These are phyloP conservation scores for Tenthredo scrophulariae DNA, from an alignment of 2,888 invertebrate genomes.

Conservation along the genomic window DNA sequence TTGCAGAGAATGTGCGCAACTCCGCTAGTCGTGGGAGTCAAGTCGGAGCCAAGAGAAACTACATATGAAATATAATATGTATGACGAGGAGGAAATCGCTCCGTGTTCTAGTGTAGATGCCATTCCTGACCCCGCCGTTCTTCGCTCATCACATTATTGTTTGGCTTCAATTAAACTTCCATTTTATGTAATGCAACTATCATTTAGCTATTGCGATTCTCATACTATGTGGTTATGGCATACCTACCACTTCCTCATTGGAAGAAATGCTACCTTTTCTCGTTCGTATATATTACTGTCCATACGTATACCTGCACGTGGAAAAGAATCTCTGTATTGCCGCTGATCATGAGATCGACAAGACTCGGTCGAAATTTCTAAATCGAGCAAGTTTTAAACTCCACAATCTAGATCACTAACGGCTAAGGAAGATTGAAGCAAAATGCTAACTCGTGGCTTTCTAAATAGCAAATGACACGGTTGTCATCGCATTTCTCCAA, in stretches of 20 bases:
- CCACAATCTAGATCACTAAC: conserved; percentile 38
- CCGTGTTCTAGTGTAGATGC: conserved; percentile 64
- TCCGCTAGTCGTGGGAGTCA: conserved; percentile 72
- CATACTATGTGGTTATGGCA: conserved; percentile 42
- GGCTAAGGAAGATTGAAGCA: conserved; percentile 12
- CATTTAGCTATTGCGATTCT: conserved; percentile 67
- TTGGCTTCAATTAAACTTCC: conserved; percentile 76
- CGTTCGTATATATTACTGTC: not conserved
- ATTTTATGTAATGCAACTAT: conserved; percentile 73
- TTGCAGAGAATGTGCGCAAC: conserved; percentile 76
- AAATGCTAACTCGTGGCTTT: conserved; percentile 26
- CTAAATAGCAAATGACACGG: conserved; percentile 50
- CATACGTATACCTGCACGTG: not conserved
- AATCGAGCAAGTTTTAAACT: conserved; percentile 29
- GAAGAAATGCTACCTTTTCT: conserved; percentile 16
- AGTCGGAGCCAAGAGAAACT: conserved; percentile 65
- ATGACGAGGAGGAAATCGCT: conserved; percentile 65
- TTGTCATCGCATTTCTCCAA: conserved; percentile 50
- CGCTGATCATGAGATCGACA: not conserved
- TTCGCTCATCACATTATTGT: conserved; percentile 75
- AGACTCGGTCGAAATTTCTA: not conserved
- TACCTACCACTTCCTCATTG: conserved; percentile 52
- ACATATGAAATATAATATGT: conserved; percentile 74
- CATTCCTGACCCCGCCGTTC: conserved; percentile 73
- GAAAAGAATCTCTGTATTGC: not conserved